These are phyloP conservation scores for Coelogynopora nodosa DNA, from an alignment of 2,888 invertebrate genomes.

Conservation along the genomic window DNA sequence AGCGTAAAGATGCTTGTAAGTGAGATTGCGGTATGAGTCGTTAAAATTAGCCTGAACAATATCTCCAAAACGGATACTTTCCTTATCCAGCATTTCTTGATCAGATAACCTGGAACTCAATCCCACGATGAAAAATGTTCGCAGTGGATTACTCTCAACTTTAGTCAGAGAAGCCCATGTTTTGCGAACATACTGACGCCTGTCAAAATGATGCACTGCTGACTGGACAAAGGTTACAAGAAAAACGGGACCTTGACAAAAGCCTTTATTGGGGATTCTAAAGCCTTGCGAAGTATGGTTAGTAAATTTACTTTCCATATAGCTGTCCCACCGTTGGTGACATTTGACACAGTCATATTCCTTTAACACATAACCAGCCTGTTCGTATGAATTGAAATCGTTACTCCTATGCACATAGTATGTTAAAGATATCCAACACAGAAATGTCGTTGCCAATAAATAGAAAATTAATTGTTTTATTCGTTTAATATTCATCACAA, in stretches of 20 bases:
- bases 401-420: too few species aligned
- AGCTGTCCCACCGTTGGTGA: too few species aligned
- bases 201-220: neutral
- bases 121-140: neutral
- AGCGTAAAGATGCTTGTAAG: slow-evolving; percentile 41
- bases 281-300: neutral
- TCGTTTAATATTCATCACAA: too few species aligned
- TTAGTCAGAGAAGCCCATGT: neutral
- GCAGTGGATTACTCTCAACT: neutral
- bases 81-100: slow-evolving; percentile 22
- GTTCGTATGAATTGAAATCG: too few species aligned
- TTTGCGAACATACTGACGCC: neutral
- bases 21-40: slow-evolving; percentile 44
- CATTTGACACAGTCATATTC: too few species aligned
- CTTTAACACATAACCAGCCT: too few species aligned
- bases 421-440: too few species aligned
- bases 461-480: too few species aligned
- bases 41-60: slow-evolving; percentile 35
- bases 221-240: slow-evolving; percentile 16
- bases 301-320: too few species aligned
- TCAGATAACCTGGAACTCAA: neutral
- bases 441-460: too few species aligned
- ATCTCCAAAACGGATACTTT: slow-evolving; percentile 39
- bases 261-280: neutral
- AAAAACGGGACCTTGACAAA: slow-evolving; percentile 19